Evolutionary conservation across 2,888 invertebrate species (phyloP), one percentile per base, ranked within the genome.

Genomic region (Drosophila parthenogenetica): DNA sequence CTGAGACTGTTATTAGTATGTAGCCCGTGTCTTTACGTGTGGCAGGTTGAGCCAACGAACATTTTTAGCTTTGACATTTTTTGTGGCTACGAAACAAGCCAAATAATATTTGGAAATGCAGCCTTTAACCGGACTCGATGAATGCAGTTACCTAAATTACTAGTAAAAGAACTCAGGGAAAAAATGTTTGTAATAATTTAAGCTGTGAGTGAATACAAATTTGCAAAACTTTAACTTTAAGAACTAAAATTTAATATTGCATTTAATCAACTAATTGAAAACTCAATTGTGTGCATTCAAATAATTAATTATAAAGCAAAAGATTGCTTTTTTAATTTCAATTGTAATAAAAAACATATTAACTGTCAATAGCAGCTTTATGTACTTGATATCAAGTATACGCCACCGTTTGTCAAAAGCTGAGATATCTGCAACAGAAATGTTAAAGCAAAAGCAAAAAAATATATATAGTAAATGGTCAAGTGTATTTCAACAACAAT

Each of bases 1-100:
- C 48, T 66, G 51, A 39, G 51, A 54, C 79, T 57, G 48, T 19
- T 61, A 77, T 81, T 86, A 83, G 67, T 87, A 81, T 81, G 81
- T 84, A 83, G 69, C 43, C 43, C 81, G 57, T 83, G 81, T 86
- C 62, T 53, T 46, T 46, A 50, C 70, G 60, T 64, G 58, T 60
- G 69, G 39, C 77, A 72, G 59, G 60, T 72, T 60, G 45, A 61
- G 77, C 77, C 57, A 64, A 54, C 17, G 45, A 57, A 57, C 58
- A 77, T 75, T 75, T 64, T 75, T 64, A 77, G 75, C 73, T 61
- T 73, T 55, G 75, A 55, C 64, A 75, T 54, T 72, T 72, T 67
- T 64, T 53, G 51, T 54, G 54, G 0, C 14, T 73, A 66, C 77
- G 67, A 72, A 63, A 77, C 61, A 61, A 65, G 50, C 50, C 61